Percentiles rank a stretch among this genome's conserved stretches.
Evolutionary conservation across 2,797 vertebrate species (phyloP).

Genomic region (Trematomus bernacchii): DNA sequence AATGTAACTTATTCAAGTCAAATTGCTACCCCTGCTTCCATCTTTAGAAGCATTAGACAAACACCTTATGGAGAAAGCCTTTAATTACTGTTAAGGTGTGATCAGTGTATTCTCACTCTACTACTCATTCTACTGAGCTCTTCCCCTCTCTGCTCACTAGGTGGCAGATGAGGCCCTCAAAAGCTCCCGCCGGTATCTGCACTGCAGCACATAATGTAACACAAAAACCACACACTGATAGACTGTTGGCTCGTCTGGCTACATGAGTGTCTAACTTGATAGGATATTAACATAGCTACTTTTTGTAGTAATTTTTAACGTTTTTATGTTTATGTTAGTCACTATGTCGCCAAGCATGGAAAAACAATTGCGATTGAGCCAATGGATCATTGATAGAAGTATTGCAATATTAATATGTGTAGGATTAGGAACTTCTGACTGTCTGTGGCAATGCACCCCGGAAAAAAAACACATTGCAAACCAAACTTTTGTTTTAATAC

Average conservation of each 20-base stretch:
- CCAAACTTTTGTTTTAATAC: no score
- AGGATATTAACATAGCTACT: no score
- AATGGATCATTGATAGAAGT: no score
- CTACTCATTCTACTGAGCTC: not conserved
- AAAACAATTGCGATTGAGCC: no score
- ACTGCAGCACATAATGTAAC: slow-evolving; percentile 38
- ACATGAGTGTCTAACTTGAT: not conserved
- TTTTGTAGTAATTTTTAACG: not conserved
- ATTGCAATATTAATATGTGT: no score
- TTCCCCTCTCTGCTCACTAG: slow-evolving; percentile 38
- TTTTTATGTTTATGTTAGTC: no score
- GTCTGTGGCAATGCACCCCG: no score
- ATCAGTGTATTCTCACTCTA: not conserved
- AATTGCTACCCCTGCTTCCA: not conserved
- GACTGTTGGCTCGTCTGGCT: slow-evolving; percentile 1
- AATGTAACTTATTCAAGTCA: not conserved
- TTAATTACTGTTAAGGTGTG: not conserved
- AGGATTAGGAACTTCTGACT: no score
- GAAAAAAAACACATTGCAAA: no score
- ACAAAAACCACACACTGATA: slow-evolving; percentile 30
- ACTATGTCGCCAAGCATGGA: no score
- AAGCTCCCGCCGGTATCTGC: slow-evolving; percentile 27
- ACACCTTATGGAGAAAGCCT: not conserved
- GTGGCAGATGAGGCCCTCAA: not conserved
- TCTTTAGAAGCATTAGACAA: not conserved